These are phyloP conservation scores for Thecophora atra DNA, from an alignment of 2,888 invertebrate genomes.

Conservation along the genomic window DNA sequence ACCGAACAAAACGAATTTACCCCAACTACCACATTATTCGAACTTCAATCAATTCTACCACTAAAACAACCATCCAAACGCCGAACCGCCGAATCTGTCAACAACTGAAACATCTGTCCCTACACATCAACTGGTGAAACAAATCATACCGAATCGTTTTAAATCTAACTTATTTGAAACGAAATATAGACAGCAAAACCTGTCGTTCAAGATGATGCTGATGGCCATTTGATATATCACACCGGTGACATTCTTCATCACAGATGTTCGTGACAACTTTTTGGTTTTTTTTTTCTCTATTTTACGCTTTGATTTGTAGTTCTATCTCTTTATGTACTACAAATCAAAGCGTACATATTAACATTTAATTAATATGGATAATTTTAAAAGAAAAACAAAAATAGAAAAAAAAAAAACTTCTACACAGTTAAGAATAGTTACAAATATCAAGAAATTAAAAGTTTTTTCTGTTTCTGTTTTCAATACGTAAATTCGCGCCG, in stretches of 20 bases:
- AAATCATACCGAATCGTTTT: conserved; percentile 41
- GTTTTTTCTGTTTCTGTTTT: conserved; percentile 14
- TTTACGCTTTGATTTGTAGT: no score
- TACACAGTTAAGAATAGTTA: no score
- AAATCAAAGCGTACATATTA: conserved; percentile 4
- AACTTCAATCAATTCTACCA: conserved; percentile 25
- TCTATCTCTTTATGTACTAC: no score
- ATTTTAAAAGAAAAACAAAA: not conserved
- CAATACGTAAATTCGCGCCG: conserved; percentile 5
- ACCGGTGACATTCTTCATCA: conserved; percentile 98
- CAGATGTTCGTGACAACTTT: conserved; percentile 95
- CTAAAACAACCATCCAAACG: conserved; percentile 34
- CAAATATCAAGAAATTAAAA: no score
- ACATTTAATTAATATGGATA: not conserved
- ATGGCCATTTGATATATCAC: conserved; percentile 99
- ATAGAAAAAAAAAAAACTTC: not conserved
- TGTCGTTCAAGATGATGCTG: conserved; percentile 98
- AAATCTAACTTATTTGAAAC: conserved; percentile 27
- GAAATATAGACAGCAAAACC: conserved; percentile 69
- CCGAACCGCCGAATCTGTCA: conserved; percentile 18
- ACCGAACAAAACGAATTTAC: conserved; percentile 35
- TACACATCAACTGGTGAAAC: conserved; percentile 44
- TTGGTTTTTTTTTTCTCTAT: conserved; percentile 60
- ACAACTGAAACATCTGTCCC: conserved; percentile 35
- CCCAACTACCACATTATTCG: conserved; percentile 11